Evolutionary conservation across 2,888 invertebrate genomes (phyloP).

Genomic region (Eumerus sabulonum): DNA sequence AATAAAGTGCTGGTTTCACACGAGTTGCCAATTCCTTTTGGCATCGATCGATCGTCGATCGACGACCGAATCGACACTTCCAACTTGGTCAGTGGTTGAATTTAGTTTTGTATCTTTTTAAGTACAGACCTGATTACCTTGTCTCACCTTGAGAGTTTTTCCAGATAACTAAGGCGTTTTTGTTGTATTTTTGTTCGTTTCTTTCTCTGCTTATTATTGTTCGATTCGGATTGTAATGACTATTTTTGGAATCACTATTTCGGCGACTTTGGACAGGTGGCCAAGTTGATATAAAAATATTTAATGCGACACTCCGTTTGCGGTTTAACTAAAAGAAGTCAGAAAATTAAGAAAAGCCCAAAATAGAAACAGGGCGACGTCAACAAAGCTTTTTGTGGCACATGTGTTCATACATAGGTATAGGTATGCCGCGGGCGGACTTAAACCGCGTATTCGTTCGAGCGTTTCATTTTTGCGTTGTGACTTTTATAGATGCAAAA

Average conservation of each 20-base stretch:
- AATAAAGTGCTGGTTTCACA: slow-evolving; percentile 56
- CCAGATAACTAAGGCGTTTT: slow-evolving; percentile 28
- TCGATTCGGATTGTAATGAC: slow-evolving; percentile 56
- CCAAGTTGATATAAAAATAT: slow-evolving; percentile 58
- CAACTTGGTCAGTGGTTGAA: slow-evolving; percentile 59
- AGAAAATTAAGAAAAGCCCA: slow-evolving; percentile 29
- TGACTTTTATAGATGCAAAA: no score
- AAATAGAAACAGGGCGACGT: no score
- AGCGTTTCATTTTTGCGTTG: no score
- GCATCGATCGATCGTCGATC: background rate
- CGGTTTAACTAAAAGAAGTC: slow-evolving; percentile 30
- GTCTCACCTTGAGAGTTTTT: slow-evolving; percentile 65
- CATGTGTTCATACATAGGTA: no score
- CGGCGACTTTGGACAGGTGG: slow-evolving; percentile 53
- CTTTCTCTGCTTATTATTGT: slow-evolving; percentile 43
- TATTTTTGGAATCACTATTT: slow-evolving; percentile 50
- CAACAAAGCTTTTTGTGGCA: no score
- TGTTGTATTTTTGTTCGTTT: slow-evolving; percentile 20
- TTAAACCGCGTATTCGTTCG: slow-evolving; percentile 41
- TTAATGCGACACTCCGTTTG: slow-evolving; percentile 55
- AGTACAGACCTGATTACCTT: slow-evolving; percentile 63
- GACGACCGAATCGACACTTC: slow-evolving; percentile 46
- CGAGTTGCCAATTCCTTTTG: slow-evolving; percentile 42
- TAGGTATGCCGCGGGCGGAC: slow-evolving; percentile 67
- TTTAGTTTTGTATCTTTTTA: slow-evolving; percentile 64